phyloP scores from a whole-genome alignment of 2,888 invertebrate genomes.

The Loripinus fragilis region DNA sequence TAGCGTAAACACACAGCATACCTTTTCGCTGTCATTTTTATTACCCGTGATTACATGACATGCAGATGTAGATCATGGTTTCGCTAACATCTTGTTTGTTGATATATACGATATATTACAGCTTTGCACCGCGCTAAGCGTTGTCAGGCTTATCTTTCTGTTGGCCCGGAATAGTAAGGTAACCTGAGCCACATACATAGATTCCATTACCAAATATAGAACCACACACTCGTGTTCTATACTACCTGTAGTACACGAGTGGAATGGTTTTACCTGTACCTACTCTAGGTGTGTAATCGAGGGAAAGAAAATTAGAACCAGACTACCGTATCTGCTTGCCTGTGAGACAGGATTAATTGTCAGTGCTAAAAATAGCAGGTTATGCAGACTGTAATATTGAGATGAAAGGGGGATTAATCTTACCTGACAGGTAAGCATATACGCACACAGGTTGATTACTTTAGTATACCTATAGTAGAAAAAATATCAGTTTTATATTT shows the following conservation, averaged over 20 bases:
- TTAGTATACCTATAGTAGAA: background rate
- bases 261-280: slow-evolving; percentile 11
- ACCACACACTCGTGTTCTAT: slow-evolving; percentile 30
- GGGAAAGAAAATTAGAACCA: slow-evolving; percentile 9
- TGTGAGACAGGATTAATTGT: background rate
- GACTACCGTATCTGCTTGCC: slow-evolving; percentile 14
- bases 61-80: slow-evolving; percentile 38
- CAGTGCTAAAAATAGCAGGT: background rate
- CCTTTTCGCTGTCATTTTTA: background rate
- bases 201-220: slow-evolving; percentile 72
- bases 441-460: slow-evolving; percentile 6
- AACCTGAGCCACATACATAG: slow-evolving; percentile 54
- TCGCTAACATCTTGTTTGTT: slow-evolving; percentile 43
- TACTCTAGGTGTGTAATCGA: slow-evolving; percentile 10
- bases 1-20: background rate
- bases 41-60: slow-evolving; percentile 21
- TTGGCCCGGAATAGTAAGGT: slow-evolving; percentile 68
- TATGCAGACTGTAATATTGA: background rate
- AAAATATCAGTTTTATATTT: slow-evolving; percentile 12
- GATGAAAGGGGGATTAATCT: background rate
- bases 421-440: slow-evolving; percentile 1
- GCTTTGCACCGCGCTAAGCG: slow-evolving; percentile 19
- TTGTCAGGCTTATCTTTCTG: slow-evolving; percentile 56
- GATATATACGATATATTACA: slow-evolving; percentile 29
- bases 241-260: slow-evolving; percentile 12